Evolutionary conservation across 2,888 invertebrate species (phyloP).

Genomic region (Mesoligia furuncula): DNA sequence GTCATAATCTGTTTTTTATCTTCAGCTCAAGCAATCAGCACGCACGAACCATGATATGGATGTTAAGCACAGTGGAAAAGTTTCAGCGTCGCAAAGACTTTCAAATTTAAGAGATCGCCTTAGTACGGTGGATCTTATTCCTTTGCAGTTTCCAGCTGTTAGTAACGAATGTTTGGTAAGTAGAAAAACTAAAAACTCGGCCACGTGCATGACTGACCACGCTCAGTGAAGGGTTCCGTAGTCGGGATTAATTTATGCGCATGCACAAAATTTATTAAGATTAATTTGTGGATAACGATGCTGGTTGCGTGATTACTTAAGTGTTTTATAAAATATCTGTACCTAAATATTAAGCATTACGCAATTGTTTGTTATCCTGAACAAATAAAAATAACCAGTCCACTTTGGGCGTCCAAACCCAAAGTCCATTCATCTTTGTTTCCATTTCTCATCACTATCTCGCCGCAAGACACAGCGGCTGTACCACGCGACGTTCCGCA

Average conservation of each 20-base stretch:
- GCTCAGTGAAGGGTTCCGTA: not conserved
- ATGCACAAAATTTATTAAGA: slow-evolving; percentile 13
- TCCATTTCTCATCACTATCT: no score
- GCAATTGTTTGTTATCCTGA: no score
- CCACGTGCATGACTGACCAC: not conserved
- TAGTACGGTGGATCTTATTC: slow-evolving; percentile 85
- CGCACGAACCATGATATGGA: slow-evolving; percentile 77
- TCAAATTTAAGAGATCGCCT: slow-evolving; percentile 84
- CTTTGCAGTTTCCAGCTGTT: slow-evolving; percentile 83
- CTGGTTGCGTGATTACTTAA: no score
- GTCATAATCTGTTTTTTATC: not conserved
- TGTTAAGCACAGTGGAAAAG: slow-evolving; percentile 77
- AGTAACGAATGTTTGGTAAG: slow-evolving; percentile 80
- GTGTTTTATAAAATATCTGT: no score
- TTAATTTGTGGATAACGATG: no score
- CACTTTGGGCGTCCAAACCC: no score
- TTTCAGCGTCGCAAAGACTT: slow-evolving; percentile 86
- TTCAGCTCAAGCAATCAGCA: slow-evolving; percentile 78
- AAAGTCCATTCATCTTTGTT: no score
- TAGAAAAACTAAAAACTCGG: slow-evolving; percentile 27
- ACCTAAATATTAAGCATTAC: no score
- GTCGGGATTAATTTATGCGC: not conserved
- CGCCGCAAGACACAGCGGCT: no score
- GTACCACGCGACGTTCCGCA: no score
- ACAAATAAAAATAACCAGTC: no score